Evolutionary conservation across 2,888 invertebrate genomes (phyloP).

Genomic region (Limnephilus auricula): DNA sequence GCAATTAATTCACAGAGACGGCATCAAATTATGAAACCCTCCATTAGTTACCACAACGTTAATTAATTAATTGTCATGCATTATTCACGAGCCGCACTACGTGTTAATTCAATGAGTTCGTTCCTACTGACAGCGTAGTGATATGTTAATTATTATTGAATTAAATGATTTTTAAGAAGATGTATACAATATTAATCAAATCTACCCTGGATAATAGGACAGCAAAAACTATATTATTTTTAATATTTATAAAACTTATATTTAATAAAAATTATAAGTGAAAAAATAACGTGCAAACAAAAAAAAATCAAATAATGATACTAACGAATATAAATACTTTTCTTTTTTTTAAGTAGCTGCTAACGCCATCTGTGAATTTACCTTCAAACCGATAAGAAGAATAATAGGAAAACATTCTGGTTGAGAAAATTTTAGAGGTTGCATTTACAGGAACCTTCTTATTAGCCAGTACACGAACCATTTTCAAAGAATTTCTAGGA

Average conservation of each 20-base stretch:
- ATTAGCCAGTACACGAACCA: background rate
- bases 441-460: no score
- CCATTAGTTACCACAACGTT: conserved; percentile 18
- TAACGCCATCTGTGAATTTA: no score
- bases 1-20: conserved; percentile 42
- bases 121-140: background rate
- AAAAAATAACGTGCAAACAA: no score
- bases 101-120: background rate
- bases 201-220: background rate
- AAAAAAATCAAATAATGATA: no score
- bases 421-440: no score
- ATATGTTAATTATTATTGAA: background rate
- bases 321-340: no score
- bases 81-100: conserved; percentile 24
- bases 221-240: background rate
- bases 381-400: no score
- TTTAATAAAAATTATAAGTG: no score
- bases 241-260: no score
- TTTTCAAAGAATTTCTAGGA: background rate
- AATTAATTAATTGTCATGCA: conserved; percentile 31
- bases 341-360: background rate
- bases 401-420: no score
- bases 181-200: background rate
- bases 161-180: background rate
- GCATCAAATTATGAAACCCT: conserved; percentile 36